These are phyloP conservation scores for Panthera uncia DNA, from an alignment of 2,113 vertebrate species.

Conservation along the genomic window DNA sequence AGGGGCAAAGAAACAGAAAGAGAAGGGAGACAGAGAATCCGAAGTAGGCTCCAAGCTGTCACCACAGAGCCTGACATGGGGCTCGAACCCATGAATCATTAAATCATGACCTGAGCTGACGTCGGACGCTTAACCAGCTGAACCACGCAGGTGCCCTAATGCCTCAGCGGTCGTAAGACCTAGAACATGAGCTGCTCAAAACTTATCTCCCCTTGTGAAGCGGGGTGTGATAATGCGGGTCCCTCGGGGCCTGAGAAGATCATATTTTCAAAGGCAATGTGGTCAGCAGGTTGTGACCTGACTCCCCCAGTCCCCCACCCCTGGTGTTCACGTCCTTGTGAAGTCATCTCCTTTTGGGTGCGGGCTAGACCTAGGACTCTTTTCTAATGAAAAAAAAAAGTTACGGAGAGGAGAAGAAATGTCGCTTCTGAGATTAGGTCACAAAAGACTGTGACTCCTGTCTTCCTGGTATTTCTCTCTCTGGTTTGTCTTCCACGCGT, in stretches of 20 bases:
- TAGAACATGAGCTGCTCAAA: accelerated
- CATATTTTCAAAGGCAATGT: neutral
- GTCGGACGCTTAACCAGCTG: too few species aligned
- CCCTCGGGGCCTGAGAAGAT: accelerated
- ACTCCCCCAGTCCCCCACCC: neutral
- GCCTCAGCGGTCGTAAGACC: neutral
- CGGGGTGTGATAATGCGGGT: accelerated
- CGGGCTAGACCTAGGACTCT: accelerated
- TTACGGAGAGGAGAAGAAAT: accelerated
- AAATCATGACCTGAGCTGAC: too few species aligned
- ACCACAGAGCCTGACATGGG: too few species aligned
- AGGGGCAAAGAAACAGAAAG: too few species aligned
- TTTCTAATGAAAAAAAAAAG: neutral
- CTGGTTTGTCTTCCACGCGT: neutral
- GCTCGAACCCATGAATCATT: too few species aligned
- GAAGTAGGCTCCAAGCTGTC: too few species aligned
- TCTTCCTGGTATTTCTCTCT: neutral
- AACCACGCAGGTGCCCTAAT: too few species aligned
- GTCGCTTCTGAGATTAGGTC: neutral
- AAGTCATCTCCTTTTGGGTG: neutral
- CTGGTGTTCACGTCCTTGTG: accelerated
- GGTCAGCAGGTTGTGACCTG: neutral
- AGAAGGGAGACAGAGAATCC: too few species aligned
- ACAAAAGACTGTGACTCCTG: accelerated
- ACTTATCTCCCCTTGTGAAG: neutral